Evolutionary conservation across 2,888 invertebrate genomes (phyloP).

Genomic region (Aspidiotus destructor): DNA sequence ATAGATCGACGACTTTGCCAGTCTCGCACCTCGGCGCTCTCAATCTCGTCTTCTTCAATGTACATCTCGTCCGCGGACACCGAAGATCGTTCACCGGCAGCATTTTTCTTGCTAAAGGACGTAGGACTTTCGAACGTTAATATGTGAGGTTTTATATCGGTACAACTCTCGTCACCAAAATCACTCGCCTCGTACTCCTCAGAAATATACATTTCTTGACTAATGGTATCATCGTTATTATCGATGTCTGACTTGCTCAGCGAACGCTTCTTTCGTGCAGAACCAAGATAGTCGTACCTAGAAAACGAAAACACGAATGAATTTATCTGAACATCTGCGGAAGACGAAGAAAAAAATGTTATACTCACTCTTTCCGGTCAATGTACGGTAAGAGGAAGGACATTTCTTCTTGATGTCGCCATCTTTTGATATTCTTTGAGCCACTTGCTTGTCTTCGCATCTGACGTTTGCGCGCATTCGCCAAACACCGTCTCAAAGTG

Average conservation of each 20-base stretch:
- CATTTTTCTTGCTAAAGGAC: neutral
- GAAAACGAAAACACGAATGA: neutral
- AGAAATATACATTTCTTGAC: constrained; percentile 27
- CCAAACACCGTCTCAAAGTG: constrained; percentile 28
- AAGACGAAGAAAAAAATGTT: neutral
- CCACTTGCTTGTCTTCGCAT: constrained; percentile 21
- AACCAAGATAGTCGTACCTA: constrained; percentile 1
- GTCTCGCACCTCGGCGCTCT: neutral
- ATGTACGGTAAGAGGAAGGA: constrained; percentile 28
- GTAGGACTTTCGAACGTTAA: neutral
- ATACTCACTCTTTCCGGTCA: constrained; percentile 28
- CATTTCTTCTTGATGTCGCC: constrained; percentile 32
- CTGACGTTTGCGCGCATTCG: constrained; percentile 30
- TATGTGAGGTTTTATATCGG: constrained; percentile 11
- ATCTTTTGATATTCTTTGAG: constrained; percentile 28
- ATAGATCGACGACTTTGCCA: constrained; percentile 1
- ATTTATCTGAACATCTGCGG: too few species aligned
- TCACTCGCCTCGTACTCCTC: constrained; percentile 26
- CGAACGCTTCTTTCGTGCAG: neutral
- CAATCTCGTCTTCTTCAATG: constrained; percentile 11
- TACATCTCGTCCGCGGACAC: neutral
- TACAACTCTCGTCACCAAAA: neutral
- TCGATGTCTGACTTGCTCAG: neutral
- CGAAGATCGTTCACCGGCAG: neutral
- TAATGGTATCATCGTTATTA: neutral